A percentile compares a stretch with the other conserved stretches of the same genome.
Evolutionary conservation across 2,888 invertebrate genomes (phyloP).

Genomic region (Norana najaformis): DNA sequence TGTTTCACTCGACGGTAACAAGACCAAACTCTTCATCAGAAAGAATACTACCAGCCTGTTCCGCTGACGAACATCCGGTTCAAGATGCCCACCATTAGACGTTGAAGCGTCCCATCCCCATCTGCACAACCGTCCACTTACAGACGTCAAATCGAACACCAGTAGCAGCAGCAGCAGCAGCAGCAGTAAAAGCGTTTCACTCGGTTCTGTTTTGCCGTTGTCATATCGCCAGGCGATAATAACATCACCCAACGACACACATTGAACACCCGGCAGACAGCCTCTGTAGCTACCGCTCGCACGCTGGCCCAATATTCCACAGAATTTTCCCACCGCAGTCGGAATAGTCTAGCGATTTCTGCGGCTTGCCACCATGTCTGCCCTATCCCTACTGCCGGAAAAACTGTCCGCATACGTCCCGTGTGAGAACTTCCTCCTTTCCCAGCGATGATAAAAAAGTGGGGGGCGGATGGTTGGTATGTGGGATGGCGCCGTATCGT

Average conservation of each 20-base stretch:
- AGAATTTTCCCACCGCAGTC: neutral
- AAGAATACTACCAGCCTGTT: too few species aligned
- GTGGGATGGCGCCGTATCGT: neutral
- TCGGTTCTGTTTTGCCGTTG: neutral
- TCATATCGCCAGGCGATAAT: neutral
- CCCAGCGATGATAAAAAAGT: neutral
- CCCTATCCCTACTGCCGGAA: too few species aligned
- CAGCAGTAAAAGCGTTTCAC: neutral
- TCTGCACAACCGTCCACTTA: neutral
- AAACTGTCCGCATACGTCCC: neutral
- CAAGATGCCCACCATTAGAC: neutral
- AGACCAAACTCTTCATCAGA: too few species aligned
- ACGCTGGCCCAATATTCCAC: neutral
- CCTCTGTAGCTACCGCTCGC: neutral
- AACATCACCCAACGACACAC: neutral
- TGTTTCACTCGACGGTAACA: too few species aligned
- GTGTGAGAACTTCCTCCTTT: neutral
- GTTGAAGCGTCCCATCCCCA: neutral
- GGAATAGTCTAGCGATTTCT: neutral
- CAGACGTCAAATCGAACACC: neutral
- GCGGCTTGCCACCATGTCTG: neutral
- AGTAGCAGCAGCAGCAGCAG: neutral
- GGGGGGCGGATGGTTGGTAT: neutral
- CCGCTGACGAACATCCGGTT: neutral
- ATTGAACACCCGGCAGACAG: neutral